Conservation (phyloP, 1,140 invertebrate species). For the Ips nitidus region DNA sequence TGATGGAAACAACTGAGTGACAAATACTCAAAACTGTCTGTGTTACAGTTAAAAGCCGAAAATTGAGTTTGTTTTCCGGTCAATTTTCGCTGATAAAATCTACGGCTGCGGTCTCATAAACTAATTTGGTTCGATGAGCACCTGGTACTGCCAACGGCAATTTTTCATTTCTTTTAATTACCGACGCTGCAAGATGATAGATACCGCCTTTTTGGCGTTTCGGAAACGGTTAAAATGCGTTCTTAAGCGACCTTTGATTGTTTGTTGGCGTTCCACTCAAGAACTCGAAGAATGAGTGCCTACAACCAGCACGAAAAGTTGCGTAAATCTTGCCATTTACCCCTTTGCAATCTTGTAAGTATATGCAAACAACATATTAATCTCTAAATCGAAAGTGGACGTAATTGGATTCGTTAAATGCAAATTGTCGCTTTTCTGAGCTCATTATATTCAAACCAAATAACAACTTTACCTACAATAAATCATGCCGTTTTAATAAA, state of each 20-base stretch:
- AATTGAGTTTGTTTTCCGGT: constrained; percentile 27
- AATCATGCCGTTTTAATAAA: constrained; percentile 11
- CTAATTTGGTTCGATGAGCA: constrained; percentile 26
- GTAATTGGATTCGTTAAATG: no score
- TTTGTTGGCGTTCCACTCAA: no score
- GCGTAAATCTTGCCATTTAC: no score
- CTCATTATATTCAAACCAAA: no score
- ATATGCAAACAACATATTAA: no score
- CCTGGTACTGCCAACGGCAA: constrained; percentile 27
- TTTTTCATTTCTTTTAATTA: constrained; percentile 35
- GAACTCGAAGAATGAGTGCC: no score
- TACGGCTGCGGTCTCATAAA: constrained; percentile 8
- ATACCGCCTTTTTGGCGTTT: constrained; percentile 27
- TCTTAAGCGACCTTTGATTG: no score
- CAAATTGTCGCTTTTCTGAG: no score
- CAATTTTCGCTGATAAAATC: constrained; percentile 28
- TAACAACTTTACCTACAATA: neutral
- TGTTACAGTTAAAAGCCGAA: neutral
- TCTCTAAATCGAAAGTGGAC: no score
- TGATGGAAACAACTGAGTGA: no score
- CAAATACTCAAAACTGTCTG: neutral
- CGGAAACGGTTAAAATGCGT: constrained; percentile 23
- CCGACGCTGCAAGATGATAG: constrained; percentile 22
- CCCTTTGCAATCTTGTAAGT: no score
- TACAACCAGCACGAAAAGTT: no score